Evolutionary conservation across 1,140 invertebrate species (phyloP).

Genomic region (Melipona quadrifasciata): DNA sequence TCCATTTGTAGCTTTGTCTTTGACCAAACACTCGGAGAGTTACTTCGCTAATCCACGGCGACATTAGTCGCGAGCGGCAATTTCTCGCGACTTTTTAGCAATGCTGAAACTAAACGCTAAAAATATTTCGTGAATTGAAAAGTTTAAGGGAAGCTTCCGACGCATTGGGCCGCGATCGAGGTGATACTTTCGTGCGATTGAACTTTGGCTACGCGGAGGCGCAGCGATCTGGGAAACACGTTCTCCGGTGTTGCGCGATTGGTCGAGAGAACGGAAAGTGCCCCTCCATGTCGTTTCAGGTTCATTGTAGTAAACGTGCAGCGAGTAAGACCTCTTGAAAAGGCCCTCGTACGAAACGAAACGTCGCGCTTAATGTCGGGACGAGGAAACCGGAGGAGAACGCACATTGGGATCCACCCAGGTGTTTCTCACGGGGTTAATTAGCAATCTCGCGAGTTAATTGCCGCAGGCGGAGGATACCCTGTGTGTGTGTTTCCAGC

Average conservation of each 20-base stretch:
- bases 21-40: too few species aligned
- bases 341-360: constrained; percentile 12
- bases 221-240: constrained; percentile 57
- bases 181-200: constrained; percentile 25
- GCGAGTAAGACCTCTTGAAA: constrained; percentile 23
- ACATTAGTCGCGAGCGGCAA: too few species aligned
- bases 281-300: constrained; percentile 48
- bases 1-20: too few species aligned
- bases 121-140: too few species aligned
- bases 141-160: background rate
- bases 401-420: constrained; percentile 41
- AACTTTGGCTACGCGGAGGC: constrained; percentile 15
- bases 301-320: constrained; percentile 42
- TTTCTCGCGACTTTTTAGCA: too few species aligned
- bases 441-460: constrained; percentile 73
- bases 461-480: constrained; percentile 58
- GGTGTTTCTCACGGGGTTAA: constrained; percentile 72
- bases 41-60: too few species aligned
- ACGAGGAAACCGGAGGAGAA: constrained; percentile 54
- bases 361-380: constrained; percentile 29
- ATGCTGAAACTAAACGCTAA: too few species aligned
- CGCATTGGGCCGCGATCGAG: background rate
- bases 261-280: constrained; percentile 63
- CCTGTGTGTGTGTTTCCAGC: constrained; percentile 31
- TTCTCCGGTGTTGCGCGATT: constrained; percentile 61